Evolutionary conservation across 2,888 invertebrate genomes (phyloP), one percentile per base, ranked within the genome.

Genomic region (Hyppa rectilinea): DNA sequence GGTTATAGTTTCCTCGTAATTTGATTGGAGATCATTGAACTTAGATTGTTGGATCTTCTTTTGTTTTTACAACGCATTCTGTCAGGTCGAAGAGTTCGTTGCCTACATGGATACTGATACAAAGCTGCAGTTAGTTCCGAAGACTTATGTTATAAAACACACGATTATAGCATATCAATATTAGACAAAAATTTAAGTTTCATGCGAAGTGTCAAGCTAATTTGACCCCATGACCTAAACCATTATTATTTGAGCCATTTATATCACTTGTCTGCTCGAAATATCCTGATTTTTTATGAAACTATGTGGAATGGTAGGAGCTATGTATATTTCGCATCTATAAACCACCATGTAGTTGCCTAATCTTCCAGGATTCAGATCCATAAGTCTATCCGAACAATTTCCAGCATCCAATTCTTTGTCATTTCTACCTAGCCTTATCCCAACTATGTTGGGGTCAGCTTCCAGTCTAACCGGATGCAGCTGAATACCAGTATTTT

Each of bases 61-160:
- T 45, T n/a, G 7, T 45, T 45, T 9, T 20, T 36, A 36, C 36
- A n/a, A 10, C 45, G 10, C 9, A 72, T 96, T 98, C 71, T 97
- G 96, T 84, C 97, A 98, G 86, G 95, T 97, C 31, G 99, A 99
- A 0, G 96, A 96, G 88, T 97, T 97, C 69, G 92, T 97, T 0
- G 98, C 98, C 0, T 96, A 96, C 77, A 84, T 99, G 76, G 97
- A 98, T 86, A 95, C 96, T 38, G 97, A 98, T 86, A 95, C 96
- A 38, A 96, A 96, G 31, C 91, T 99, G 43, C 96, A 97, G 98
- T 98, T 92, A 85, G 79, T 55, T 31, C 9, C 23, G n/a, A n/a
- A n/a, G n/a, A n/a, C n/a, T n/a, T n/a, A n/a, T n/a, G n/a, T n/a
- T n/a, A n/a, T n/a, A n/a, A n/a, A n/a, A n/a, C 17, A 23, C 10